A percentile compares a stretch with the other conserved stretches of the same genome.
Evolutionary conservation across 2,888 invertebrate species (phyloP).

Genomic region (Folsomia manolachei): DNA sequence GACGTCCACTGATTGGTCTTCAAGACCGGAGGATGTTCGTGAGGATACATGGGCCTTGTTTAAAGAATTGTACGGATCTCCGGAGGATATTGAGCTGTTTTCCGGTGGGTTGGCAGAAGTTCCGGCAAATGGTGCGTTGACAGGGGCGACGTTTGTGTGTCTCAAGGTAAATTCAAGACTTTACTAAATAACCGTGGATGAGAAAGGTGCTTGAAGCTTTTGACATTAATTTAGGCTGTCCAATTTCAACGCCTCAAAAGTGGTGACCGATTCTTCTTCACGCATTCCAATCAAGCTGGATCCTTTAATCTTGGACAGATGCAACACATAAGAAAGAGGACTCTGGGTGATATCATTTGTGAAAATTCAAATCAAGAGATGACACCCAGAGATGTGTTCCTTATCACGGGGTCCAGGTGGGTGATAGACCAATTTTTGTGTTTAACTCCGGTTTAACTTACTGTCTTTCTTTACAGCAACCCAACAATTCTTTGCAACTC

Average conservation of each 20-base stretch:
- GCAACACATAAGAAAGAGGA: constrained; percentile 43
- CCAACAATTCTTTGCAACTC: not conserved
- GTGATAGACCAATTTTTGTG: too few species aligned
- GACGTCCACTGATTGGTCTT: constrained; percentile 25
- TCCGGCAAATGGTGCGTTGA: constrained; percentile 72
- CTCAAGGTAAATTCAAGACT: constrained; percentile 59
- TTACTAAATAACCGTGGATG: not conserved
- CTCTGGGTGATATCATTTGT: constrained; percentile 46
- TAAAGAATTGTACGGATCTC: constrained; percentile 33
- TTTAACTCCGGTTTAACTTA: too few species aligned
- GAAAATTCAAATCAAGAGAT: constrained; percentile 45
- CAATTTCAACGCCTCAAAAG: constrained; percentile 45
- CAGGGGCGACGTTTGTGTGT: constrained; percentile 85
- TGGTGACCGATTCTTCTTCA: constrained; percentile 49
- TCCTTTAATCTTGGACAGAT: constrained; percentile 46
- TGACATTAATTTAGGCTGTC: constrained; percentile 22
- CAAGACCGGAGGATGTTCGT: constrained; percentile 36
- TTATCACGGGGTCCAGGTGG: too few species aligned
- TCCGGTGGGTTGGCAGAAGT: constrained; percentile 79
- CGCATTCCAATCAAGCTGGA: constrained; percentile 36
- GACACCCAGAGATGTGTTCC: constrained; percentile 47
- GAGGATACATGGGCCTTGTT: constrained; percentile 38
- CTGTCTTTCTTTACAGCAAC: not conserved
- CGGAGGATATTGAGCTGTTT: constrained; percentile 73
- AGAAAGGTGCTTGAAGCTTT: not conserved